phyloP scores from a whole-genome alignment of 2,888 invertebrate species.

The Leptinotarsa tumamoca region DNA sequence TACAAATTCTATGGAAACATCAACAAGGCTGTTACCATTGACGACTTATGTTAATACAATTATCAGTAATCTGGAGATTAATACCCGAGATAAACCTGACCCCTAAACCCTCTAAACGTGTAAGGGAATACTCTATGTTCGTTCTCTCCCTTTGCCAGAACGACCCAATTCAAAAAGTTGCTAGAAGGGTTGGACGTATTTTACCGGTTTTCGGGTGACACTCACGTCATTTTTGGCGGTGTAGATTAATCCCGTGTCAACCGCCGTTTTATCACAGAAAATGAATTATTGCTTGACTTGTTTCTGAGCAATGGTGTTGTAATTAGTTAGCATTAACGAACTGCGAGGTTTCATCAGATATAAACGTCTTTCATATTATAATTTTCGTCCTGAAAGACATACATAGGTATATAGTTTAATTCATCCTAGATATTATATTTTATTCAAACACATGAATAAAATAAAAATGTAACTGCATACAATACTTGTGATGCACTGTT shows the following conservation, averaged over 20 bases:
- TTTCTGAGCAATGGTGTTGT: background rate
- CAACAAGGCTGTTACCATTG: conserved; percentile 32
- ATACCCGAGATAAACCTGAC: conserved; percentile 37
- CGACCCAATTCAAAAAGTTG: conserved; percentile 16
- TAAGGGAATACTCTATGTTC: conserved; percentile 26
- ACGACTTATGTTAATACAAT: conserved; percentile 36
- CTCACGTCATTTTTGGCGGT: conserved; percentile 6
- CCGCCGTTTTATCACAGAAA: conserved; percentile 2
- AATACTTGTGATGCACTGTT: no score
- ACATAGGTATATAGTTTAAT: background rate
- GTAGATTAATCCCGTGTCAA: conserved; percentile 11
- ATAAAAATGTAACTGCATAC: no score
- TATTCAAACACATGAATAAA: no score
- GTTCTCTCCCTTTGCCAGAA: background rate
- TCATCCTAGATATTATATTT: no score
- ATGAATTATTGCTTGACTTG: background rate
- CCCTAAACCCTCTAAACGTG: conserved; percentile 33
- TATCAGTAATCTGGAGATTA: conserved; percentile 38
- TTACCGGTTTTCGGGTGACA: background rate
- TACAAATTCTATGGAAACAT: conserved; percentile 18
- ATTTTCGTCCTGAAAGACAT: background rate
- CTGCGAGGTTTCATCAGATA: background rate
- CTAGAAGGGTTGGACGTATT: conserved; percentile 12
- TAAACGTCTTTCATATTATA: background rate
- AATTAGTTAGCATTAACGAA: background rate